A percentile compares a stretch with the other conserved stretches of the same genome.
phyloP scores from a whole-genome alignment of 2,797 vertebrate species.

The Hydrophis major region DNA sequence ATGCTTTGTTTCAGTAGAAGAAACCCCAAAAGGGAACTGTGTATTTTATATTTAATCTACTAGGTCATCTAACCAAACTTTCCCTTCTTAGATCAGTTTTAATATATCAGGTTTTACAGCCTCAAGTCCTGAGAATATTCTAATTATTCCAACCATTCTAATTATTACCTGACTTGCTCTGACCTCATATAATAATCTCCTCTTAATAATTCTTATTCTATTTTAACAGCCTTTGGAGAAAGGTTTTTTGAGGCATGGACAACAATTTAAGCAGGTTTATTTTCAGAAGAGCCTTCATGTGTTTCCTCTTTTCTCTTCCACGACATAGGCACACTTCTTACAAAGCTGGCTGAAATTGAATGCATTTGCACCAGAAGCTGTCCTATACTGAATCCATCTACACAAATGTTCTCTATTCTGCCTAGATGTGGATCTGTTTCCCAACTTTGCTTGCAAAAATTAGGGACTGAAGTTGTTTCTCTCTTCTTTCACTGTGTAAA shows the following conservation, averaged over 20 bases:
- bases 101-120: background rate
- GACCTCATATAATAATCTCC: background rate
- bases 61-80: background rate
- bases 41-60: background rate
- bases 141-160: no score
- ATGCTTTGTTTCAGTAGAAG: background rate
- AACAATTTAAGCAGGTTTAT: background rate
- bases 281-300: background rate
- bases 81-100: background rate
- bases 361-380: background rate
- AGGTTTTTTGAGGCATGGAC: background rate
- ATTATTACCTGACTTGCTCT: background rate
- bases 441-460: background rate
- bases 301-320: background rate
- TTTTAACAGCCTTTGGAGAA: background rate
- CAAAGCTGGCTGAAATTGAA: background rate
- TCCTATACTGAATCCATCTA: background rate
- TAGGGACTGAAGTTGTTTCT: background rate
- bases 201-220: background rate
- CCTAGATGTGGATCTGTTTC: background rate
- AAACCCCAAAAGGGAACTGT: background rate
- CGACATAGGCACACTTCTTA: background rate
- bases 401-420: background rate
- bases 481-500: background rate
- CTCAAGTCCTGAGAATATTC: background rate